phyloP scores from a whole-genome alignment of 2,888 invertebrate species.

The Coelinius sp. region DNA sequence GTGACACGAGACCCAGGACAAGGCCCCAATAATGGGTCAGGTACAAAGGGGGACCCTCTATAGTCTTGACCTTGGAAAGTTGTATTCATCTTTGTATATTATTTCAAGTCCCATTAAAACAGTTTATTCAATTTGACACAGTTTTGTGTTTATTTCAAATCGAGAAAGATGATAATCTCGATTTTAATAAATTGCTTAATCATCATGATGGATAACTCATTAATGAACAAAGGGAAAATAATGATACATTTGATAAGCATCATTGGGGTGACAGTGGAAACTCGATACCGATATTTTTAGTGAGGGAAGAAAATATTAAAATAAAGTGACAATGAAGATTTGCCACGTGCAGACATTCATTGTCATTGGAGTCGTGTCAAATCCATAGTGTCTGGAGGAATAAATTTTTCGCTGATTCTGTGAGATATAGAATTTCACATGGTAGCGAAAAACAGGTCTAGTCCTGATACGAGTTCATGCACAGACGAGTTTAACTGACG shows the following conservation, averaged over 20 bases:
- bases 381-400: conserved; percentile 18
- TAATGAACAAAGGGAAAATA: neutral
- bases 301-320: neutral
- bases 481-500: neutral
- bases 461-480: neutral
- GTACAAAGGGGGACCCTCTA: too few species aligned
- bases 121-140: too few species aligned
- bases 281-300: neutral
- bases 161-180: neutral
- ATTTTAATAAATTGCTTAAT: neutral
- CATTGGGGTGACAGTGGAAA: neutral
- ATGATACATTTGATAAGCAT: neutral
- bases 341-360: neutral
- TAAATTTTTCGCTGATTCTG: conserved; percentile 35
- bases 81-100: too few species aligned
- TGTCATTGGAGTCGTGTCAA: conserved; percentile 20
- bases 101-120: too few species aligned
- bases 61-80: too few species aligned
- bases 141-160: too few species aligned
- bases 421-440: conserved; percentile 30
- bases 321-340: neutral
- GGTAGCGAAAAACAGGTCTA: conserved; percentile 19
- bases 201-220: neutral
- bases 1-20: too few species aligned
- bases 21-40: too few species aligned